Evolutionary conservation across 2,888 invertebrate species (phyloP), one percentile per base, ranked within the genome.

Genomic region (Catocala fraxini): DNA sequence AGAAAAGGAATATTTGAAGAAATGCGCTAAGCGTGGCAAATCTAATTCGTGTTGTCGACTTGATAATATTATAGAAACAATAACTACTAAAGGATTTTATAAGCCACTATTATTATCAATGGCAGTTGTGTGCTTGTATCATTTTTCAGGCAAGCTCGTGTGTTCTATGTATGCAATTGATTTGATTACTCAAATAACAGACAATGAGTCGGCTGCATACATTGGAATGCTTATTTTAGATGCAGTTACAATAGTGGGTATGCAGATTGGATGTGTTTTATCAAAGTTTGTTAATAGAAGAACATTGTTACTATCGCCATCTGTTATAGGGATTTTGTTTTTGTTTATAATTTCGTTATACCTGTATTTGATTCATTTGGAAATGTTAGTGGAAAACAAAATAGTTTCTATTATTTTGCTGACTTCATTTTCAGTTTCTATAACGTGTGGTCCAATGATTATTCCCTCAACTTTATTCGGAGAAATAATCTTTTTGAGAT

Each of bases 391-490:
- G 7, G 89, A 87, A 70, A 89, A 83, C 53, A 82, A 81, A 53
- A 79, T 78, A 13, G n/a, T 88, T 15, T 84, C 87, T 6, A 77
- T 89, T 43, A 59, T 73, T 0, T 68, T 89, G 9, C 62, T 89
- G 34, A 81, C 81, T 12, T 68, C 75, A 0, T 90, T 85, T 73
- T 88, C 88, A 15, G 70, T 90, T n/a, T 73, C 84, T 6, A 83
- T 89, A 48, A 88, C 89, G 61, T 83, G 86, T 56, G 90, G 90
- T 4, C 90, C 89, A 0, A 80, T 89, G 81, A 89, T 89, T 41
- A 82, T 89, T 77, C 81, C 84, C 0, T 81, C 82, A 3, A 80
- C 85, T 0, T 81, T 90, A 35, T 84, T 83, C 13, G 85, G 86
- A 0, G 89, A 90, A 76, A 68, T 89, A n/a, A 84, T 87, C 60